phyloP scores from a whole-genome alignment of 2,888 invertebrate species.

The Gibbula magus region DNA sequence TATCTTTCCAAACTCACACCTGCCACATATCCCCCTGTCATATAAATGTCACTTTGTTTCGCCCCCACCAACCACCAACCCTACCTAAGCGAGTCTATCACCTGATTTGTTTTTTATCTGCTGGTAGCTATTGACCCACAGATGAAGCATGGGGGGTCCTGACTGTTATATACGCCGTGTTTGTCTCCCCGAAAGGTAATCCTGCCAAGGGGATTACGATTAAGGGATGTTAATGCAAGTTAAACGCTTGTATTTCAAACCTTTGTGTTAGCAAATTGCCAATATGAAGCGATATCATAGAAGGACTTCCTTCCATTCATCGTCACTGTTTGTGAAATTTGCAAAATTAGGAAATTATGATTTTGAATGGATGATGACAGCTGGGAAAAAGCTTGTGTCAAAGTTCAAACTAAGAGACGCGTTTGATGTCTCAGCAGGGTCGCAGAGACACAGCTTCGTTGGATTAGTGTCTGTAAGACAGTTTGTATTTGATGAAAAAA shows the following conservation, averaged over 20 bases:
- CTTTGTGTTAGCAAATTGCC: constrained; percentile 1
- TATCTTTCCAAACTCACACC: too few species aligned
- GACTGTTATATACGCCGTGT: neutral
- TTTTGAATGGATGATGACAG: neutral
- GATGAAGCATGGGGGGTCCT: neutral
- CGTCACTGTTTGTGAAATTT: neutral
- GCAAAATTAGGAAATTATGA: neutral
- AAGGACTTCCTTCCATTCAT: neutral
- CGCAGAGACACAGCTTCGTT: too few species aligned
- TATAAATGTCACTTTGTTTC: too few species aligned
- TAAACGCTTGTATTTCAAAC: constrained; percentile 9
- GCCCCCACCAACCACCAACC: too few species aligned
- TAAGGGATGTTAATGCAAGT: neutral
- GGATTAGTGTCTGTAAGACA: too few species aligned
- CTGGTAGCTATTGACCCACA: too few species aligned
- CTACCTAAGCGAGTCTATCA: too few species aligned
- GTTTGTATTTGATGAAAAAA: too few species aligned
- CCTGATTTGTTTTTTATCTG: too few species aligned
- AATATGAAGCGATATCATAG: neutral
- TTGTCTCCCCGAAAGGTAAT: neutral
- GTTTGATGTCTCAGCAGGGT: too few species aligned
- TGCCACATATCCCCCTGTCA: too few species aligned
- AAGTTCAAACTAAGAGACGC: too few species aligned
- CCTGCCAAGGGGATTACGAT: neutral
- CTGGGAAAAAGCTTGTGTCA: neutral